Percentiles rank a stretch among this genome's conserved stretches.
Evolutionary conservation across 64 coral and sea anemone species (phyloP).

Genomic region (Montipora foliosa): DNA sequence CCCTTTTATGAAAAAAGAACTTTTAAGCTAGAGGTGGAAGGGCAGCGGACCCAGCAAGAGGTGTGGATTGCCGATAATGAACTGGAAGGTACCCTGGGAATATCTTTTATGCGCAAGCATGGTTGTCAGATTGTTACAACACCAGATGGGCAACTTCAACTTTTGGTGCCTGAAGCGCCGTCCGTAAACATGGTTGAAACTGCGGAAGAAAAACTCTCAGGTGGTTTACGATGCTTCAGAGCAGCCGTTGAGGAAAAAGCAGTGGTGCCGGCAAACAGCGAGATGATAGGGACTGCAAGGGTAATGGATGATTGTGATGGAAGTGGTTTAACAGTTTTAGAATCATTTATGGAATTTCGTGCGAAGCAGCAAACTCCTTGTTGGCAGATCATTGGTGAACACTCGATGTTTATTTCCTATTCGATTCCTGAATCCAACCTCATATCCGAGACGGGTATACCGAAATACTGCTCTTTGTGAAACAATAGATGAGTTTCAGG

Average conservation of each 20-base stretch:
- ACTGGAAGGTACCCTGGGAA: conserved; percentile 9
- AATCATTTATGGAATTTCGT: background rate
- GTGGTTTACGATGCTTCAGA: background rate
- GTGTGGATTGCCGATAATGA: conserved; percentile 15
- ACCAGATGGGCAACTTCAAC: background rate
- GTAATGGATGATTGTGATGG: background rate
- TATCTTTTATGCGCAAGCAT: conserved; percentile 33
- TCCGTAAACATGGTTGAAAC: background rate
- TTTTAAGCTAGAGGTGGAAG: background rate
- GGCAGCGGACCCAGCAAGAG: background rate
- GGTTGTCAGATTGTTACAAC: background rate
- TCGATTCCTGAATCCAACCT: conserved; percentile 21
- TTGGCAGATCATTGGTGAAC: background rate
- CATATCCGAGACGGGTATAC: conserved; percentile 7
- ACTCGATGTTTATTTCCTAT: background rate
- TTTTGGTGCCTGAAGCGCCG: background rate
- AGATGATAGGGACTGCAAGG: background rate
- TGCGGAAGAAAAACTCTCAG: background rate
- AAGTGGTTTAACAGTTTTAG: background rate
- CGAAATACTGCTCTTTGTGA: conserved; percentile 30
- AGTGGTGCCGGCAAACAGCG: background rate
- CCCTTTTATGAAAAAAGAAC: background rate
- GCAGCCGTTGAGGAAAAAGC: background rate
- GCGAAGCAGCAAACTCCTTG: background rate
- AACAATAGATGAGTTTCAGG: background rate